These are phyloP conservation scores for Chironomus riparius DNA, from an alignment of 2,888 invertebrate species.

Conservation along the genomic window DNA sequence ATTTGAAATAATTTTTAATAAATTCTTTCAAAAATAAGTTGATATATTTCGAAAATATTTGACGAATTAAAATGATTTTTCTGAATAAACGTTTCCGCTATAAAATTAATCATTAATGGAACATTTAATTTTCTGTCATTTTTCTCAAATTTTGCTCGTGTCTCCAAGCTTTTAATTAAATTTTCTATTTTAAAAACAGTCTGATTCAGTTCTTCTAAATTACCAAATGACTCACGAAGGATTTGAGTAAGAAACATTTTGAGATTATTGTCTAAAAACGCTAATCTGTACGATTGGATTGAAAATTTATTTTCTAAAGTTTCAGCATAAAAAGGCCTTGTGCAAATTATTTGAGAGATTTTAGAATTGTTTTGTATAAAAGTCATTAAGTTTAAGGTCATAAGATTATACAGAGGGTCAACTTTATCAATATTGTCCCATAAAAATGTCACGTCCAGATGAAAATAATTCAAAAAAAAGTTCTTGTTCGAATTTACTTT, in stretches of 20 bases:
- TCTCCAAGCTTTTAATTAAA: not conserved
- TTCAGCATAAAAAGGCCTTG: not conserved
- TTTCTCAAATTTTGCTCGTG: too few relatives aligned
- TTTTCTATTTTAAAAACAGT: not conserved
- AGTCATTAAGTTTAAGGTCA: not conserved
- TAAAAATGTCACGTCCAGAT: not conserved
- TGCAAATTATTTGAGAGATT: not conserved
- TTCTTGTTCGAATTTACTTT: not conserved
- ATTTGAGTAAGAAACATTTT: too few relatives aligned
- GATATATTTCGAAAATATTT: too few relatives aligned
- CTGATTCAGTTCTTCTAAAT: not conserved
- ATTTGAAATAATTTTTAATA: too few relatives aligned
- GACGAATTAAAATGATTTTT: too few relatives aligned
- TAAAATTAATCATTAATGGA: too few relatives aligned
- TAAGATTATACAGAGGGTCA: not conserved
- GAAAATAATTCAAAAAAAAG: not conserved
- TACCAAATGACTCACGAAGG: too few relatives aligned
- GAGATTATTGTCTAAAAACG: not conserved
- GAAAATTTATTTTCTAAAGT: not conserved
- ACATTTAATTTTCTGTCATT: too few relatives aligned
- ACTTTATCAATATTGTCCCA: too few relatives aligned
- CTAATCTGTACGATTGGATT: not conserved
- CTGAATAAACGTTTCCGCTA: too few relatives aligned
- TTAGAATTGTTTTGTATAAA: not conserved
- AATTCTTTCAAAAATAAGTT: too few relatives aligned